These are phyloP conservation scores for Macheiramphus alcinus DNA, from an alignment of 2,113 vertebrate genomes.

Conservation along the genomic window DNA sequence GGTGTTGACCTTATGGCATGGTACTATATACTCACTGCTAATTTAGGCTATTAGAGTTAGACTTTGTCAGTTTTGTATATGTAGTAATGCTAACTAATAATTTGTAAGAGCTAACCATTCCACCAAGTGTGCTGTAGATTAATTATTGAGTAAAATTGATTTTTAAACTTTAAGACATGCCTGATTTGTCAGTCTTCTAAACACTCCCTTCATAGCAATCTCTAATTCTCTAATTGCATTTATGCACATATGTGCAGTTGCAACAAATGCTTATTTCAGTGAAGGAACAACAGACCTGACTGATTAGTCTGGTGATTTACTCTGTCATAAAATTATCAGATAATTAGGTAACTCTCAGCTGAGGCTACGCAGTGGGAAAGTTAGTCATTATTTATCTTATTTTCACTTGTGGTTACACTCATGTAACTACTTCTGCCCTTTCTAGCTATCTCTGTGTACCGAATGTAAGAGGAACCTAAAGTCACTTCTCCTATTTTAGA, in stretches of 20 bases:
- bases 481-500: background rate
- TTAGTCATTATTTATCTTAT: background rate
- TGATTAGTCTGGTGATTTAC: background rate
- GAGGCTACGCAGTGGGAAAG: background rate
- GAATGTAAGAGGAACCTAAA: background rate
- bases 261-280: background rate
- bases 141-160: background rate
- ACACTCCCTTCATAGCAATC: background rate
- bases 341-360: background rate
- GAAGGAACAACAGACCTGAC: background rate
- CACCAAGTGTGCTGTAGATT: background rate
- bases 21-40: background rate
- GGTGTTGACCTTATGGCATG: background rate
- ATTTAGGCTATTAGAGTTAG: background rate
- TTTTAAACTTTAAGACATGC: background rate
- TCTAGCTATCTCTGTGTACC: background rate
- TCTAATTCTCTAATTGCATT: background rate
- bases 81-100: background rate
- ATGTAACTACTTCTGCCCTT: background rate
- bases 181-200: background rate
- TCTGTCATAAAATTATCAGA: background rate
- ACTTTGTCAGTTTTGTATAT: background rate
- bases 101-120: background rate
- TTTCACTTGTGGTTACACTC: background rate
- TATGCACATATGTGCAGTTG: rapidly evolving